phyloP scores from a whole-genome alignment of 2,888 invertebrate genomes.

The Chydorus sphaericus region DNA sequence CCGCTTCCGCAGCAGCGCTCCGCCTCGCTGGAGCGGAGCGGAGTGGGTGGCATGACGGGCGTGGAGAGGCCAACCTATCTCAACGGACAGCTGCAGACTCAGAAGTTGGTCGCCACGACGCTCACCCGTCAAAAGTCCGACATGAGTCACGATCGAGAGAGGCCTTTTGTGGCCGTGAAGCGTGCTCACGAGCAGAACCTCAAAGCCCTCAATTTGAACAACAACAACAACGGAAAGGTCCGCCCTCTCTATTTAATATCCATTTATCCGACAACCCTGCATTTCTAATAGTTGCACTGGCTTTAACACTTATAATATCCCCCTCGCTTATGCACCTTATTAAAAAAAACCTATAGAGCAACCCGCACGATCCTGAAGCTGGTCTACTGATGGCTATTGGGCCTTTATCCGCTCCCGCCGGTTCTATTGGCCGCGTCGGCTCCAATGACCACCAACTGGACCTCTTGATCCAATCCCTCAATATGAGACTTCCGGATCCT shows the following conservation, averaged over 20 bases:
- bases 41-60: slow-evolving; percentile 18
- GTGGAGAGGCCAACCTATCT: slow-evolving; percentile 17
- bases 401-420: neutral
- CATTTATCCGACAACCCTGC: neutral
- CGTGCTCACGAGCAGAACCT: slow-evolving; percentile 35
- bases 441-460: too few species aligned
- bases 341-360: too few species aligned
- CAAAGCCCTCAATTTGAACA: slow-evolving; percentile 9
- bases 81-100: slow-evolving; percentile 23
- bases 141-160: slow-evolving; percentile 34
- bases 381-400: neutral
- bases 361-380: too few species aligned
- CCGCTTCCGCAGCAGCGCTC: slow-evolving; percentile 36
- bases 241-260: neutral
- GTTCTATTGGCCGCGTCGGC: neutral
- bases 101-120: slow-evolving; percentile 18
- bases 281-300: neutral
- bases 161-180: slow-evolving; percentile 47
- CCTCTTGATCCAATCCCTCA: neutral
- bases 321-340: too few species aligned
- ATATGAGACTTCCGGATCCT: slow-evolving; percentile 5
- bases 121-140: slow-evolving; percentile 25
- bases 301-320: neutral
- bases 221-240: slow-evolving; percentile 9
- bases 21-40: slow-evolving; percentile 32